Evolutionary conservation across 2,888 invertebrate species (phyloP), one percentile per base, ranked within the genome.

Genomic region (Stratiomys singularior): DNA sequence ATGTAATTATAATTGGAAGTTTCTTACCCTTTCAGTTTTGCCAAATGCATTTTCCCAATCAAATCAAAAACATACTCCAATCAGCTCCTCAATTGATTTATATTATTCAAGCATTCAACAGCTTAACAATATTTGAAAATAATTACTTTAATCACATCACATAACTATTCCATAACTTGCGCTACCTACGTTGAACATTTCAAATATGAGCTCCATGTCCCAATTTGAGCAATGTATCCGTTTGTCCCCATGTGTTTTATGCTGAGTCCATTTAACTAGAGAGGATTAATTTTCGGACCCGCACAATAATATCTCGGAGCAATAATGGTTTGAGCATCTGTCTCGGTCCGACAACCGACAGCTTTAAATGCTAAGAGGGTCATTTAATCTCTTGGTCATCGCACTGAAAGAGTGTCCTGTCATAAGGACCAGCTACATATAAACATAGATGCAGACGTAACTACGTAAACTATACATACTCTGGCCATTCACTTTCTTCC

Each of bases 351-450:
- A 69, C 46, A 76, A 71, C 69, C 66, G 21, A 69, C 77, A 69
- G 71, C 77, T 76, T 77, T 79, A 79, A 77, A 74, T n/a, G 77
- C 76, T 79, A 79, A 77, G 74, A 79, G 79, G 77, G 79, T 77
- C 77, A 77, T 77, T 77, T 79, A 79, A 79, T 79, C 64, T 76
- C 37, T 21, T 28, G 76, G 74, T 74, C 74, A 74, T 74, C 58
- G 18, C 18, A 37, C n/a, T 58, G 60, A n/a, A 13, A 74, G 60
- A 18, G 27, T 18, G 23, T 9, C 21, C 52, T 58, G 60, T 56
- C 37, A 69, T 47, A 67, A 72, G 30, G 56, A 37, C 30, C 56
- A 74, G 23, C 28, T 56, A 52, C 60, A 60, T 60, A 15, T 23
- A n/a, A n/a, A n/a, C n/a, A n/a, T 25, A 1, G 9, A n/a, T 3